Evolutionary conservation across 2,113 vertebrate species (phyloP), one percentile per base, ranked within the genome.

Genomic region (Gymnorhina tibicen): DNA sequence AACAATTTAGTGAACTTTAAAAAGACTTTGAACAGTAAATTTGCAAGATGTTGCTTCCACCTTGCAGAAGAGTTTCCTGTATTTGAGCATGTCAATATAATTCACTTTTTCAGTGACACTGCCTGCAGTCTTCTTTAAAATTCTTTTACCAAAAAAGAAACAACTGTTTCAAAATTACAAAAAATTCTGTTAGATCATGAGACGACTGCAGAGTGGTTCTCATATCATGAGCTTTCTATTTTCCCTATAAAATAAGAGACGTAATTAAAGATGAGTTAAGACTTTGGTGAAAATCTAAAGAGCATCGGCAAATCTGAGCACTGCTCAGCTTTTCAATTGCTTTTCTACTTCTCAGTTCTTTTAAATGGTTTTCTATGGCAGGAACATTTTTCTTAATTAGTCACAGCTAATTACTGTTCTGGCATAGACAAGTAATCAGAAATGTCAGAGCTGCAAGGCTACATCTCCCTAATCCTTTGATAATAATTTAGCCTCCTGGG

Each of bases 401-500:
- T 98, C 98, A 98, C 98, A 98, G 98, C 98, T 98, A 98, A 98
- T 98, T 98, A 98, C 98, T 98, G 98, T 98, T 98, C 98, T 98
- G 98, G 98, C 98, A 98, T 98, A 98, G 98, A 98, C 98, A 98
- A 98, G 98, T 98, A 98, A 98, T 98, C 98, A 98, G 98, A 98
- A 98, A 98, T 98, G 98, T 98, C 98, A 98, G 98, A 98, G 98
- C 98, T 98, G 98, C 97, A 98, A 98, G 98, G 98, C 98, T 98
- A 98, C 98, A 98, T 98, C 98, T 98, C 98, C 98, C 97, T 98
- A 98, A 98, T 98, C 98, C 98, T 98, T 98, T 98, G 98, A 98
- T 98, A 98, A 98, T 98, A 98, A 98, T 98, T 98, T 98, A 98
- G 98, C 98, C 98, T 98, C 98, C 98, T 98, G 98, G 98, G 98